Conservation (phyloP, 2,888 invertebrate genomes). For the Epirrita christyi region DNA sequence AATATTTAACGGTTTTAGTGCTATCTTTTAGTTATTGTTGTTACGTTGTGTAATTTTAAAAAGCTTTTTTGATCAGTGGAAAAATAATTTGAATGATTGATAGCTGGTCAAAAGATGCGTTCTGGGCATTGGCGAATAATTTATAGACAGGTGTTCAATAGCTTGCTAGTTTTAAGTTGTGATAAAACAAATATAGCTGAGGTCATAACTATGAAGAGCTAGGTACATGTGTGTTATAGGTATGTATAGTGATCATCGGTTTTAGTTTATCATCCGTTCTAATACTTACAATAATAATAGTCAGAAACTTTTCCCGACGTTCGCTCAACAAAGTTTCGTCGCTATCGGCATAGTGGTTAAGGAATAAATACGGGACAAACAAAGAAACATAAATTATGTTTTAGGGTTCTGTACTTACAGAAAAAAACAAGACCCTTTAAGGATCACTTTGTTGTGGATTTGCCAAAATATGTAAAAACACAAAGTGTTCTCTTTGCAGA, state of each 20-base stretch:
- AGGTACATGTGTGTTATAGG: neutral
- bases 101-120: neutral
- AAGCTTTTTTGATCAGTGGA: too few relatives aligned
- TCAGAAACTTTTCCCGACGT: too few relatives aligned
- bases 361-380: too few relatives aligned
- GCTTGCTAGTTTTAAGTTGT: neutral
- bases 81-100: neutral
- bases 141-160: conserved; percentile 1
- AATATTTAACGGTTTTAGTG: neutral
- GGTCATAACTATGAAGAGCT: conserved; percentile 1
- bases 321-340: too few relatives aligned
- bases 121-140: neutral
- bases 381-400: too few relatives aligned
- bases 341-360: too few relatives aligned
- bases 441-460: too few relatives aligned
- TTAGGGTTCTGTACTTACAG: too few relatives aligned
- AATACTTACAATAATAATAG: neutral
- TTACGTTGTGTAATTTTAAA: too few relatives aligned
- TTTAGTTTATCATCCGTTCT: neutral
- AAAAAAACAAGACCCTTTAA: too few relatives aligned
- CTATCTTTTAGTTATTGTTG: neutral
- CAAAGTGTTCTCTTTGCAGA: too few relatives aligned
- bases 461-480: too few relatives aligned
- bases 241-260: neutral
- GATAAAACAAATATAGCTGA: neutral